Conservation (phyloP, 2,888 invertebrate genomes). For the Dryadula phaetusa region DNA sequence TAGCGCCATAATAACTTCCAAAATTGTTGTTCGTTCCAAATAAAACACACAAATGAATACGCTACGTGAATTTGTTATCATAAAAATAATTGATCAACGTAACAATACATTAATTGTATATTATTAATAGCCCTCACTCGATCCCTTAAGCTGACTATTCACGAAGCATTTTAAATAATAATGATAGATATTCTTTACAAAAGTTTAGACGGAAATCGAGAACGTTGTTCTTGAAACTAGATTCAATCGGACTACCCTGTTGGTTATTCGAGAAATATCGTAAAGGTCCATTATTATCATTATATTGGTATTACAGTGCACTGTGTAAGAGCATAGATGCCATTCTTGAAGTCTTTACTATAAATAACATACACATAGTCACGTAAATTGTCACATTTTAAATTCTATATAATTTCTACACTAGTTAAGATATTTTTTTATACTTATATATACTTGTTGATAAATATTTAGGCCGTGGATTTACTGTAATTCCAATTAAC, state of each 20-base stretch:
- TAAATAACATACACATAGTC: background rate
- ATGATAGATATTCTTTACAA: background rate
- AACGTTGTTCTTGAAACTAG: no score
- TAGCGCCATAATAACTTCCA: constrained; percentile 15
- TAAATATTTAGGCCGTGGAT: no score
- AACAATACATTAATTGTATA: constrained; percentile 50
- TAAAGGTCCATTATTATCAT: no score
- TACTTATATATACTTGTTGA: no score
- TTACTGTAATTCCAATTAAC: no score
- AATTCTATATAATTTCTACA: background rate
- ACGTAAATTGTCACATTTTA: background rate
- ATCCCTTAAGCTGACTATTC: constrained; percentile 9
- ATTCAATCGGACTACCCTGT: no score
- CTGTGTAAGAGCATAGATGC: background rate
- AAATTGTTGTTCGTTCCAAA: constrained; percentile 23
- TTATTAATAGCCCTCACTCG: constrained; percentile 42
- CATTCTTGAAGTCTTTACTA: background rate
- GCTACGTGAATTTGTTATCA: constrained; percentile 44
- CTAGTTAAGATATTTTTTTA: background rate
- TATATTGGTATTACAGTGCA: no score
- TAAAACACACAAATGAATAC: constrained; percentile 31
- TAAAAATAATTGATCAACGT: constrained; percentile 50
- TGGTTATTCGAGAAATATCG: no score
- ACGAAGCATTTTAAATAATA: constrained; percentile 6
- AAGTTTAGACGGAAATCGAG: no score